Evolutionary conservation across 2,113 vertebrate genomes (phyloP).

Genomic region (Perognathus longimembris): DNA sequence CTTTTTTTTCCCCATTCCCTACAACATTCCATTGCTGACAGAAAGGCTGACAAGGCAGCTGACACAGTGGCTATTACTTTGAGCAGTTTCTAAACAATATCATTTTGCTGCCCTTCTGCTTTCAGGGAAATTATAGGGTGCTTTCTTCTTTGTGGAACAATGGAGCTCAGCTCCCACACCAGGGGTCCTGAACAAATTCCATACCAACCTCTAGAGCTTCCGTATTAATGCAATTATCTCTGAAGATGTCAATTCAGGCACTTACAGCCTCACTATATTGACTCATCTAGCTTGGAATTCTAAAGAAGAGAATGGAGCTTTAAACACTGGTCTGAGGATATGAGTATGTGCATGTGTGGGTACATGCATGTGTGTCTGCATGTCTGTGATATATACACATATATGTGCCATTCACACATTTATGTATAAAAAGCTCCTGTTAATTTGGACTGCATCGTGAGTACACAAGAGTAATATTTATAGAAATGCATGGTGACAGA

Average conservation of each 20-base stretch:
- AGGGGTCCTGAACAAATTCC: slow-evolving; percentile 69
- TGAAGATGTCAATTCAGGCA: slow-evolving; percentile 72
- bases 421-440: slow-evolving; percentile 21
- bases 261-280: slow-evolving; percentile 33
- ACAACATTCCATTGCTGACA: slow-evolving; percentile 72
- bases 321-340: slow-evolving; percentile 54
- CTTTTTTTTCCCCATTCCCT: slow-evolving; percentile 60
- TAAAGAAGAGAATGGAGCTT: slow-evolving; percentile 16
- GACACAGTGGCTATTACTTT: slow-evolving; percentile 82
- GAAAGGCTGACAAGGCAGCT: slow-evolving; percentile 79
- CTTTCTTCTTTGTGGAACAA: slow-evolving; percentile 83
- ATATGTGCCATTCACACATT: background rate
- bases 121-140: slow-evolving; percentile 86
- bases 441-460: slow-evolving; percentile 78
- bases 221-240: slow-evolving; percentile 81
- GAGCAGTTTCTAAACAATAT: slow-evolving; percentile 85
- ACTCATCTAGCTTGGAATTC: slow-evolving; percentile 41
- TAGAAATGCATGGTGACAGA: slow-evolving; percentile 68
- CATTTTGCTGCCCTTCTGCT: slow-evolving; percentile 81
- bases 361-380: background rate
- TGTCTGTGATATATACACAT: background rate
- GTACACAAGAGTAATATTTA: slow-evolving; percentile 77
- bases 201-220: background rate
- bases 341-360: background rate
- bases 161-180: slow-evolving; percentile 63